phyloP scores from a whole-genome alignment of 1,140 invertebrate genomes.

The Penaeus chinensis region DNA sequence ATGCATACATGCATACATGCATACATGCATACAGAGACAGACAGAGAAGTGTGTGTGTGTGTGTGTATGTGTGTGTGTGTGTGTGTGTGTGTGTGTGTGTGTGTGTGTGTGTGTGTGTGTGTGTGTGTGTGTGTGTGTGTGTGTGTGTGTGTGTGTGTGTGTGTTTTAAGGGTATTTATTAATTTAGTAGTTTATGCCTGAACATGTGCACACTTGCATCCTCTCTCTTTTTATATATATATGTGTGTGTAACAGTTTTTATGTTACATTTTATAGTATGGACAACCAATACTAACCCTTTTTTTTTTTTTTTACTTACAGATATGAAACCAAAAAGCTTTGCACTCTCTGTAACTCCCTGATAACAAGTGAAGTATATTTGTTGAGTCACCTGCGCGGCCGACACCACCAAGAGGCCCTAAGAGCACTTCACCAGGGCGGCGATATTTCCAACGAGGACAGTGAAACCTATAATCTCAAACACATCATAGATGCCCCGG shows the following conservation, averaged over 20 bases:
- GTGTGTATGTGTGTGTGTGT: background rate
- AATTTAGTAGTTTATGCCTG: too few relatives aligned
- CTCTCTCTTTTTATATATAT: background rate
- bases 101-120: too few relatives aligned
- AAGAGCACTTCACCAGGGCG: slow-evolving; percentile 72
- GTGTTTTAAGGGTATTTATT: background rate
- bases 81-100: background rate
- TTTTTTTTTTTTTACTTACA: slow-evolving; percentile 16
- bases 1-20: too few relatives aligned
- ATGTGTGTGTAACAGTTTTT: background rate
- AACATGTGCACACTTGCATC: background rate
- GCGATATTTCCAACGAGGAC: slow-evolving; percentile 75
- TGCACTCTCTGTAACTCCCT: slow-evolving; percentile 78
- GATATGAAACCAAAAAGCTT: slow-evolving; percentile 79
- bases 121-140: background rate
- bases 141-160: background rate
- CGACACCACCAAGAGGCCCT: slow-evolving; percentile 80
- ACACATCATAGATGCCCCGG: slow-evolving; percentile 79
- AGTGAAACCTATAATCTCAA: slow-evolving; percentile 80
- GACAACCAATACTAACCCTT: background rate
- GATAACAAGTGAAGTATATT: slow-evolving; percentile 83
- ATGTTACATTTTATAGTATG: background rate
- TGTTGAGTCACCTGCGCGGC: slow-evolving; percentile 81
- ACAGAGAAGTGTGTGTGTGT: background rate
- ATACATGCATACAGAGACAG: too few relatives aligned